Evolutionary conservation across 2,888 invertebrate species (phyloP), one percentile per base, ranked within the genome.

Genomic region (Drosophila atripex): DNA sequence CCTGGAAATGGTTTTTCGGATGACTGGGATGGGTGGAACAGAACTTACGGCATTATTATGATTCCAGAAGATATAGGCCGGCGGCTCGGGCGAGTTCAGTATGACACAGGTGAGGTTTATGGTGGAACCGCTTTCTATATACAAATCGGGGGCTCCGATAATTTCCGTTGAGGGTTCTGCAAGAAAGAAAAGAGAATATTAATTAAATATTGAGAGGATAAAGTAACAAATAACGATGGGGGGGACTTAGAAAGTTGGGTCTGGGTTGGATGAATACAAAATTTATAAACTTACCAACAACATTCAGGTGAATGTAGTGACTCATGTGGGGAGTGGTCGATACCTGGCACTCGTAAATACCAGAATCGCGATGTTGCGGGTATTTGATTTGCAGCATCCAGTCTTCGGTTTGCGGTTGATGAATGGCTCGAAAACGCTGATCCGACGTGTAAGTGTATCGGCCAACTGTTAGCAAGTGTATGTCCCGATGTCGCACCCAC

Each of bases 31-130:
- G 9, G 9, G 8, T 68, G 78, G 70, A 50, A 64, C 68, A 49
- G 53, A 30, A 93, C 95, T 95, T 93, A 97, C 97, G 92, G 95
- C 96, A 91, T 96, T 95, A 92, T 97, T 97, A 92, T 97, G 97
- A 93, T 97, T 97, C 97, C 97, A 97, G 92, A 96, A 97, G 91
- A 98, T 97, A 92, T 96, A 98, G 61, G 97, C 97, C 43, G 97
- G 97, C 68, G 97, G 97, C 91, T 97, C 97, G 21, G 97, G 97
- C 87, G 97, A 97, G 91, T 96, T 96, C 71, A 96, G 93, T 80
- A 98, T 97, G 88, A 97, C 95, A 92, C 98, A 98, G 72, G 97
- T 98, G 85, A 98, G 93, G 93, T 98, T 98, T 92, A 98, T 97
- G 85, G 97, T 97, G 91, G 97, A 97, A 61, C 97, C 97, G 77